Evolutionary conservation across 2,797 vertebrate genomes (phyloP).

Genomic region (Peromyscus aztecus): DNA sequence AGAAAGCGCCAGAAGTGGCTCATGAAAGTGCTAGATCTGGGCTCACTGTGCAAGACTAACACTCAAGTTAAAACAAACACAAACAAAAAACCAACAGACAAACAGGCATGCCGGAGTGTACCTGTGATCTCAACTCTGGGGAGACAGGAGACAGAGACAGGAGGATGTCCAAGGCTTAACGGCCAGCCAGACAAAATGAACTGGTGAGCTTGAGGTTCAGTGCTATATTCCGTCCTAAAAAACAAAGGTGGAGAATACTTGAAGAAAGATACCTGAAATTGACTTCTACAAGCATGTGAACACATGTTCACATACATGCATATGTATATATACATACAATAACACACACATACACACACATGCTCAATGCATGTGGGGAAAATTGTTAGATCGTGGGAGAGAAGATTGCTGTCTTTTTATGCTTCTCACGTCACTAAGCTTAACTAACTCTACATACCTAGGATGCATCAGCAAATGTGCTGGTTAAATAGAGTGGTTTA

Average conservation of each 20-base stretch:
- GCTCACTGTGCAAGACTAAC: neutral
- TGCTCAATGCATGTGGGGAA: no score
- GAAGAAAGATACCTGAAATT: neutral
- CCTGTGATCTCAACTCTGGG: neutral
- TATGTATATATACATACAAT: neutral
- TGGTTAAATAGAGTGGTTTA: no score
- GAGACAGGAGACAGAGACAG: neutral
- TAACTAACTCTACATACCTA: no score
- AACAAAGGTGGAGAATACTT: neutral
- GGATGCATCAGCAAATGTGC: fast-evolving
- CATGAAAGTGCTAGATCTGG: fast-evolving
- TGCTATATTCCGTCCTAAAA: no score
- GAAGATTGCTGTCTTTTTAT: fast-evolving
- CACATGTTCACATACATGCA: neutral
- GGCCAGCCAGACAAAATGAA: neutral
- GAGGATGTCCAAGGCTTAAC: neutral
- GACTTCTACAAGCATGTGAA: neutral
- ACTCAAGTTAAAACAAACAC: neutral
- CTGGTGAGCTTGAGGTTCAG: no score
- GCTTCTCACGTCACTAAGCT: fast-evolving
- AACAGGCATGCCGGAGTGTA: no score
- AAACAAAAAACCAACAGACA: neutral
- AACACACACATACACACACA: neutral
- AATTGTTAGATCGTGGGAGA: neutral
- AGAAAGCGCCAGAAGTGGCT: fast-evolving